A percentile compares a stretch with the other conserved stretches of the same genome.
These are phyloP conservation scores for Diprion similis DNA, from an alignment of 1,140 invertebrate genomes.

Conservation along the genomic window DNA sequence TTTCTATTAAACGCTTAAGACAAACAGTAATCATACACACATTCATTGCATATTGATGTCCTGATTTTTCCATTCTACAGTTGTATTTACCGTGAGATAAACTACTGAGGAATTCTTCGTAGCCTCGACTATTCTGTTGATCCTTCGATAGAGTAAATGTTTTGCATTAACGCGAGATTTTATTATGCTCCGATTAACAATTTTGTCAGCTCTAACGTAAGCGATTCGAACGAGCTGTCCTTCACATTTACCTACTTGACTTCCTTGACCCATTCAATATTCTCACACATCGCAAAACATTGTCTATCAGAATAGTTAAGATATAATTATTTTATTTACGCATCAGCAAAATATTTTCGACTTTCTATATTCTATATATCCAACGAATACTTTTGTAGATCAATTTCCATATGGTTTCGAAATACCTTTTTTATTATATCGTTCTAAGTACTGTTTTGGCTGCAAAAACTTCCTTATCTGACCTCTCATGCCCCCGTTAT, in stretches of 20 bases:
- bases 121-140: no score
- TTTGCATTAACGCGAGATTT: background rate
- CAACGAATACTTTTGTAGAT: background rate
- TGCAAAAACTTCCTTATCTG: background rate
- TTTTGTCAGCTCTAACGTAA: no score
- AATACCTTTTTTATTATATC: background rate
- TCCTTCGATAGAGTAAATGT: no score
- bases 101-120: no score
- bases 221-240: background rate
- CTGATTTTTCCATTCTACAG: no score
- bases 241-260: background rate
- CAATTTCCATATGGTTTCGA: background rate
- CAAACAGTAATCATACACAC: background rate
- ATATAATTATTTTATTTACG: background rate
- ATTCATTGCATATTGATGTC: no score
- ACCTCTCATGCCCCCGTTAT: background rate
- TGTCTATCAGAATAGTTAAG: no score
- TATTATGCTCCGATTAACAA: background rate
- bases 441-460: background rate
- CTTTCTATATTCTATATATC: no score
- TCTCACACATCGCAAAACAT: background rate
- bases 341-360: background rate
- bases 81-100: no score
- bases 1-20: background rate
- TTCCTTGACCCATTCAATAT: background rate